Evolutionary conservation across 2,113 vertebrate genomes (phyloP), one percentile per base, ranked within the genome.

Genomic region (Oreotrochilus melanogaster): DNA sequence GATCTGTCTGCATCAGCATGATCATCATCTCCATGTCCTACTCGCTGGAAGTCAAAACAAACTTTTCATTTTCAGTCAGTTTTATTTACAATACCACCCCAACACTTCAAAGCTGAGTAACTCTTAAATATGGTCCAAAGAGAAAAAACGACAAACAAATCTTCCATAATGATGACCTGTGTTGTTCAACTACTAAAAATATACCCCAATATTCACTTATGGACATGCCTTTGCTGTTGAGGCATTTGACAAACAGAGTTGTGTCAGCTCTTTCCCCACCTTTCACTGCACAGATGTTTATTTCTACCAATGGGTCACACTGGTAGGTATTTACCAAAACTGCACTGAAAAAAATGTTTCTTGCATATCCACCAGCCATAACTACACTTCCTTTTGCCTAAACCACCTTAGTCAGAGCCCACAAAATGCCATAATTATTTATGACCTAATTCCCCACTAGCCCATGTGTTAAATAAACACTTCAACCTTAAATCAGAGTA

Each of bases 1-100:
- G 99, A 99, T 39, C 99, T 98, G 92, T 99, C 99, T 1, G 99
- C 99, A 95, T 99, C 99, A 0, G 99, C 98, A 2, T 99, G 99
- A 94, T 99, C 98, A 82, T 99, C 98, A 33, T 99, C 98, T 14
- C 99, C 99, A 11, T 99, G 99, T 57, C 99, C 99, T 28, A 99
- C 98, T 21, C 99, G 97, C 99, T 99, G 76, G 14, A 95, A 94
- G 90, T 51, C 60, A 97, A 73, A 94, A 48, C 31, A 81, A 78
- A 56, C 8, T 53, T 69, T 56, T 58, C 8, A 21, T 42, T 61
- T 61, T 94, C 85, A 84, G 54, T 35, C 81, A 39, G 10, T 3
- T 19, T 23, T 30, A 67, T 11, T 79, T 62, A 75, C 56, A 80
- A 47, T 1, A 14, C 43, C 79, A 73, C 2, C 33, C 54, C 67